These are phyloP conservation scores for Drosophila sp. DNA, from an alignment of 1,140 invertebrate genomes.

Conservation along the genomic window DNA sequence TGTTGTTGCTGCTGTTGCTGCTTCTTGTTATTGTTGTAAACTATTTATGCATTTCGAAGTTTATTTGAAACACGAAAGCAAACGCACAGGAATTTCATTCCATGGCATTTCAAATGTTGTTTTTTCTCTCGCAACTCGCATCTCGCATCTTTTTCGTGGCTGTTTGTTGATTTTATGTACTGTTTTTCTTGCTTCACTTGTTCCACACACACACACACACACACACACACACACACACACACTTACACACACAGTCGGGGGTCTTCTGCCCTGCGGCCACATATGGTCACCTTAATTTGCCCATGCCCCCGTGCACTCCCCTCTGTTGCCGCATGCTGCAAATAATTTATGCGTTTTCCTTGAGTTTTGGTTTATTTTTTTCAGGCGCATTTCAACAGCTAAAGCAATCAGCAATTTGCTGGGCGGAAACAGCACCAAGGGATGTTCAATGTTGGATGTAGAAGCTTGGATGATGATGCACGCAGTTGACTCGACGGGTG, in stretches of 20 bases:
- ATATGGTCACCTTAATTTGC: constrained; percentile 81
- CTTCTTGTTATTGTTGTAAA: constrained; percentile 80
- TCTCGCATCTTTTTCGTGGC: constrained; percentile 31
- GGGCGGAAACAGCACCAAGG: constrained; percentile 74
- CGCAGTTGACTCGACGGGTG: constrained; percentile 56
- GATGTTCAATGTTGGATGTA: constrained; percentile 52
- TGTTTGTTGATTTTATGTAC: constrained; percentile 83
- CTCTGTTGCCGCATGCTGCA: constrained; percentile 33
- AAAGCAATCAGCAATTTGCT: constrained; percentile 74
- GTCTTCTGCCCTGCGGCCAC: constrained; percentile 68
- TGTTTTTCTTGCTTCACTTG: constrained; percentile 81
- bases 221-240: background rate
- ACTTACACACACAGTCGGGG: constrained; percentile 41
- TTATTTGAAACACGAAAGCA: constrained; percentile 75
- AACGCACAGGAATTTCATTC: constrained; percentile 58
- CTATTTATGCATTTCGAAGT: constrained; percentile 83
- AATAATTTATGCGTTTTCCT: constrained; percentile 81
- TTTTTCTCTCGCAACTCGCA: constrained; percentile 25
- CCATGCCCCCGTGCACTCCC: background rate
- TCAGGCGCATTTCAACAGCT: constrained; percentile 80
- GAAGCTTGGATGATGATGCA: constrained; percentile 54
- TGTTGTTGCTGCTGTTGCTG: constrained; percentile 37
- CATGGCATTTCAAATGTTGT: constrained; percentile 62
- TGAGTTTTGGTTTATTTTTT: constrained; percentile 80
- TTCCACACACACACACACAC: background rate